Evolutionary conservation across 2,888 invertebrate genomes (phyloP), one percentile per base, ranked within the genome.

Genomic region (Hedychridium roseum): DNA sequence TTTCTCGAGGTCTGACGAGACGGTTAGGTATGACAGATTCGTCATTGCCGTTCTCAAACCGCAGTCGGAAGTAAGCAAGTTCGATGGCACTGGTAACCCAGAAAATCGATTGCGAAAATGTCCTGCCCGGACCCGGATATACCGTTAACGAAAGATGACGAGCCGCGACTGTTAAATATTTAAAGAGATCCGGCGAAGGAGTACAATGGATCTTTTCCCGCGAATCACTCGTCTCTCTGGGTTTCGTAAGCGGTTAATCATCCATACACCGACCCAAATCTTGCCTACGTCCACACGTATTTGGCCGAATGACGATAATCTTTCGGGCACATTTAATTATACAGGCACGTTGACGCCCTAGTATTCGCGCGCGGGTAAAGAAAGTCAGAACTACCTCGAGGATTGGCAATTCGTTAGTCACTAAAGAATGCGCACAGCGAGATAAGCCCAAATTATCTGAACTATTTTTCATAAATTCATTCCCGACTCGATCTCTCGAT

Each of bases 151-250:
- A 62, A 41, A 61, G 54, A 57, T 54, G 60, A 68, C 61, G 47
- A 59, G 50, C 40, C 54, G 54, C 50, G 60, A 48, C 69, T 70
- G 74, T 73, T 77, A 69, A 77, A 77, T 77, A 77, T 76, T 76
- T 74, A 75, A 75, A 72, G 60, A 72, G 65, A 66, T 65, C 51
- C 60, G 41, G 46, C 50, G 52, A 51, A 48, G 60, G 58, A 69
- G 58, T 46, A 74, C 74, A 76, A 76, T 74, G 68, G 67, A 64
- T 38, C 51, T 43, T 43, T 54, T 39, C 34, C 28, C 42, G 55
- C 57, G 47, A 65, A 60, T 66, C 62, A 54, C 57, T 59, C 63
- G 49, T 40, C 57, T 45, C 54, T 50, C 44, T 50, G 49, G 42
- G 48, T 48, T 51, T 43, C 14, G 20, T n/a, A 44, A 30, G 32